These are phyloP conservation scores for Crotalus viridis DNA, from an alignment of 2,113 vertebrate genomes.

Conservation along the genomic window DNA sequence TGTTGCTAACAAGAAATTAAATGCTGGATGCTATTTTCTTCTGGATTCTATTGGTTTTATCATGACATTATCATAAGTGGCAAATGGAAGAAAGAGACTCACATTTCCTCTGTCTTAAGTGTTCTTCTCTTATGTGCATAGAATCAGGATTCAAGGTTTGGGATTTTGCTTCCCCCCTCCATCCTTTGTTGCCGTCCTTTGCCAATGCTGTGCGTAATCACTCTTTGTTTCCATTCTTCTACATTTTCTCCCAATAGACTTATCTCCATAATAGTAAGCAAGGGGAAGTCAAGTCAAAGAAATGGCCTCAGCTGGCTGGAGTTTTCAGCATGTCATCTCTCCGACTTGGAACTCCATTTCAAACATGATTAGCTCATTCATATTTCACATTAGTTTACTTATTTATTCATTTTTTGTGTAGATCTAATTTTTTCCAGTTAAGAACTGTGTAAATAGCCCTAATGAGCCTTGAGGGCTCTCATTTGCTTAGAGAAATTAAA, in stretches of 20 bases:
- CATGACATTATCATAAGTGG: not conserved
- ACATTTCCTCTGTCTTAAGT: not conserved
- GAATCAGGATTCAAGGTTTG: not conserved
- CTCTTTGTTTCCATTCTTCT: slow-evolving; percentile 13
- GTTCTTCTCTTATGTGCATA: not conserved
- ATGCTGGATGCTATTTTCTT: not conserved
- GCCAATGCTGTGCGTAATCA: fast-evolving
- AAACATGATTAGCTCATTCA: slow-evolving; percentile 55
- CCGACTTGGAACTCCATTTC: slow-evolving; percentile 40
- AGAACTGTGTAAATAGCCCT: slow-evolving; percentile 68
- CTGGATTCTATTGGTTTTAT: not conserved
- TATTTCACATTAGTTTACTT: slow-evolving; percentile 53
- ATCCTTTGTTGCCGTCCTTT: not conserved
- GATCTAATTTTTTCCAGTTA: slow-evolving; percentile 64
- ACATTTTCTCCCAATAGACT: slow-evolving; percentile 11
- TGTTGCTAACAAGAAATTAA: not conserved
- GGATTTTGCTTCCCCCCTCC: not conserved
- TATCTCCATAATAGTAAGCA: slow-evolving; percentile 41
- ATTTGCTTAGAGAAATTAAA: slow-evolving; percentile 65
- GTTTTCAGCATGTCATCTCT: slow-evolving; percentile 7
- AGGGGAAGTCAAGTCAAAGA: slow-evolving; percentile 48
- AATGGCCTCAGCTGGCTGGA: slow-evolving; percentile 25
- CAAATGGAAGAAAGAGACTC: not conserved
- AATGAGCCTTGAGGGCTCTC: slow-evolving; percentile 70
- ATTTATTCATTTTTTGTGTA: slow-evolving; percentile 61